These are phyloP conservation scores for Teleogryllus oceanicus DNA, from an alignment of 2,888 invertebrate genomes.

Conservation along the genomic window DNA sequence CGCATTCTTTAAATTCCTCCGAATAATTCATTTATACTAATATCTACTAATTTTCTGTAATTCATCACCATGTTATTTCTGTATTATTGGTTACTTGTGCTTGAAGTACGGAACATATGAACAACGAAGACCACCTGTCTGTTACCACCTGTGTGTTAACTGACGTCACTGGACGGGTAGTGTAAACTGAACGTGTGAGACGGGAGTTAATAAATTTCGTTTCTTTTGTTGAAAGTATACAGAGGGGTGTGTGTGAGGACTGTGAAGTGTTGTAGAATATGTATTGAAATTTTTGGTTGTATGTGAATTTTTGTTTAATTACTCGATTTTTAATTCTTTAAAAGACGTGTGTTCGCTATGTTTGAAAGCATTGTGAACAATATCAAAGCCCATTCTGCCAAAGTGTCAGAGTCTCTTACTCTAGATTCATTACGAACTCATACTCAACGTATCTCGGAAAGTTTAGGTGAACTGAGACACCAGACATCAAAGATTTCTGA, in stretches of 20 bases:
- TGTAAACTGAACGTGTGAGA: neutral
- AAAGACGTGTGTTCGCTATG: constrained; percentile 42
- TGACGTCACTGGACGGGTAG: neutral
- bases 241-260: neutral
- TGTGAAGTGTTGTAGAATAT: neutral
- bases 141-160: neutral
- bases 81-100: no score
- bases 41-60: no score
- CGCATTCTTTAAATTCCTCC: no score
- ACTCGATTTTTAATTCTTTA: no score
- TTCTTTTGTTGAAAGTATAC: neutral
- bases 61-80: no score
- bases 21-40: no score
- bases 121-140: no score
- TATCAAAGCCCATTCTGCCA: constrained; percentile 50
- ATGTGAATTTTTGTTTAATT: no score
- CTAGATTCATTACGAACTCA: constrained; percentile 43
- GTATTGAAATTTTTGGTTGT: neutral
- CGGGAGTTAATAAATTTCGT: neutral
- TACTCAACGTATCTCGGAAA: constrained; percentile 45
- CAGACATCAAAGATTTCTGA: constrained; percentile 39
- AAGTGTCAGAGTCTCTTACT: constrained; percentile 46
- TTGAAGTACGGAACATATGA: no score
- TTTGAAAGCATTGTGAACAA: constrained; percentile 51
- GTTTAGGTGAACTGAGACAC: constrained; percentile 45